Conservation (phyloP, 2,888 invertebrate genomes). For the Apamea monoglypha region DNA sequence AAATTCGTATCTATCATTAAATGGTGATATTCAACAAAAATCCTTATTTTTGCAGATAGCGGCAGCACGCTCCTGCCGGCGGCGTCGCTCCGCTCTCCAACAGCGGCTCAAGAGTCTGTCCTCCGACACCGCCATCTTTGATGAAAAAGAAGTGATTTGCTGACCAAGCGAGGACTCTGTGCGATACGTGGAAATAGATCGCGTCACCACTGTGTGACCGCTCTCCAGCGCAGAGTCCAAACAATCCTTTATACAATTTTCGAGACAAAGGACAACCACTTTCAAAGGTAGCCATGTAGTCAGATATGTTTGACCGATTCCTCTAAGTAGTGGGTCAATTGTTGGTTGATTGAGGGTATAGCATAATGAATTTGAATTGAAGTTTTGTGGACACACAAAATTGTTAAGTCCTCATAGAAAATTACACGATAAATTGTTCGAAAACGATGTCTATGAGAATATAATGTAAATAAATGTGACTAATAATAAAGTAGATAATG, state of each 20-base stretch:
- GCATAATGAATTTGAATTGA: constrained; percentile 60
- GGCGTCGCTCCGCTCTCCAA: constrained; percentile 94
- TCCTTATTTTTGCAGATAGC: constrained; percentile 83
- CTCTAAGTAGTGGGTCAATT: constrained; percentile 71
- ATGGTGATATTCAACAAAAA: too few species aligned
- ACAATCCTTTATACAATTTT: constrained; percentile 43
- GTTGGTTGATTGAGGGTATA: constrained; percentile 72
- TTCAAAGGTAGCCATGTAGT: constrained; percentile 58
- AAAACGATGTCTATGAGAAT: constrained; percentile 66
- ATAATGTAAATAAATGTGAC: constrained; percentile 72
- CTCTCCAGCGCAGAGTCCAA: constrained; percentile 84
- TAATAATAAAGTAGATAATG: constrained; percentile 68
- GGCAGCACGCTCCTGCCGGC: constrained; percentile 90
- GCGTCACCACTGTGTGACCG: constrained; percentile 97
- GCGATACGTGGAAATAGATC: constrained; percentile 97
- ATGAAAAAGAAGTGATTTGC: constrained; percentile 97
- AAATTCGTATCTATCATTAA: too few species aligned
- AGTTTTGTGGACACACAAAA: constrained; percentile 51
- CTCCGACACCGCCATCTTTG: constrained; percentile 95
- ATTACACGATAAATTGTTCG: constrained; percentile 47
- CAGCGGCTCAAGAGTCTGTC: constrained; percentile 95
- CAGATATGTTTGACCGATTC: constrained; percentile 69
- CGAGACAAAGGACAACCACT: constrained; percentile 53
- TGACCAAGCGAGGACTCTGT: constrained; percentile 99
- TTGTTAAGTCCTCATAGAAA: constrained; percentile 50